Evolutionary conservation across 2,113 vertebrate species (phyloP).

Genomic region (Xiphias gladius): DNA sequence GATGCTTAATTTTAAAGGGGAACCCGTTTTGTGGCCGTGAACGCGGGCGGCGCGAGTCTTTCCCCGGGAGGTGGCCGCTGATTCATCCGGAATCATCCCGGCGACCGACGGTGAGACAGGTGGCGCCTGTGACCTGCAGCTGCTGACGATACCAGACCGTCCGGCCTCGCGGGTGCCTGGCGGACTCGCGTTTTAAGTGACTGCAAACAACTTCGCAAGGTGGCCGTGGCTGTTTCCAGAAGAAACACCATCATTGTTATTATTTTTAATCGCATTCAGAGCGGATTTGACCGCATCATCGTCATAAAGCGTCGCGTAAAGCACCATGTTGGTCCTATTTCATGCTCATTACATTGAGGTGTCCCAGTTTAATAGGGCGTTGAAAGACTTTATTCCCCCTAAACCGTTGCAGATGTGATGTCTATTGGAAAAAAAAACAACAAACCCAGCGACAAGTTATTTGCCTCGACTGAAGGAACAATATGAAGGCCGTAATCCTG

Average conservation of each 20-base stretch:
- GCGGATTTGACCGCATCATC: too few species aligned
- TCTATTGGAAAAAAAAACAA: not conserved
- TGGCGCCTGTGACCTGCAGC: constrained; percentile 7
- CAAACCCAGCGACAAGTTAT: constrained; percentile 21
- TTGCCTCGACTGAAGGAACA: constrained; percentile 7
- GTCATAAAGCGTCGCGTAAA: too few species aligned
- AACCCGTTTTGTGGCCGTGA: constrained; percentile 51
- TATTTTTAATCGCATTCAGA: not conserved
- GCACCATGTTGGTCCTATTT: not conserved
- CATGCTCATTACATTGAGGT: not conserved
- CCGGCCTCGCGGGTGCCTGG: not conserved
- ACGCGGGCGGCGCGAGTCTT: constrained; percentile 36
- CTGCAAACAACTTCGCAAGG: not conserved
- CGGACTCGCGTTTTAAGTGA: not conserved
- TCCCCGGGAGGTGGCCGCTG: constrained; percentile 27
- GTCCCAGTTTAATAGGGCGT: constrained; percentile 43
- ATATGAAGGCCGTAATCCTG: not conserved
- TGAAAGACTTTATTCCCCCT: constrained; percentile 43
- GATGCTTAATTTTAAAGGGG: constrained; percentile 57
- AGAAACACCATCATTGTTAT: too few species aligned
- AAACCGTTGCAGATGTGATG: constrained; percentile 48
- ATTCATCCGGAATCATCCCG: constrained; percentile 13
- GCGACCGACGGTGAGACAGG: constrained; percentile 37
- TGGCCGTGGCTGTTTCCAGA: not conserved
- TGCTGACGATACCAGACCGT: not conserved